A percentile compares a stretch with the other conserved stretches of the same genome.
Evolutionary conservation across 2,888 invertebrate genomes (phyloP).

Genomic region (Panzeria rudis): DNA sequence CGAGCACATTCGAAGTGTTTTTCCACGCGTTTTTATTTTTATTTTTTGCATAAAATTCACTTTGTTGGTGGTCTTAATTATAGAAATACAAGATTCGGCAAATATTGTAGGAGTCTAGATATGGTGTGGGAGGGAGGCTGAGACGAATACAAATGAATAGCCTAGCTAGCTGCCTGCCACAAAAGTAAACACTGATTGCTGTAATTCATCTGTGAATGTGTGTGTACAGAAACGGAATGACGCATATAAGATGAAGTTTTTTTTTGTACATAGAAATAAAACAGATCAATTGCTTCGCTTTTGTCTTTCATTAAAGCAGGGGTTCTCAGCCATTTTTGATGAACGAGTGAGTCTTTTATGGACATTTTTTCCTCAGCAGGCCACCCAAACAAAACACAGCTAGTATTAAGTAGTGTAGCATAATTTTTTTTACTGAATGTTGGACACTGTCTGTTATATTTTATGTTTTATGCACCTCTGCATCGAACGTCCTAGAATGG

Average conservation of each 20-base stretch:
- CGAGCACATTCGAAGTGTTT: neutral
- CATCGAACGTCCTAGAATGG: neutral
- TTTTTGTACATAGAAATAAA: conserved; percentile 14
- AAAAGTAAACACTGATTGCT: conserved; percentile 21
- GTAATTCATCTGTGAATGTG: neutral
- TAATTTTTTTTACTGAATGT: neutral
- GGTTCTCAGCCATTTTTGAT: neutral
- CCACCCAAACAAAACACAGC: neutral
- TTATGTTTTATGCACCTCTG: neutral
- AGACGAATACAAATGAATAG: conserved; percentile 5
- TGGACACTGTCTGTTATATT: neutral
- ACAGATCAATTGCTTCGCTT: conserved; percentile 46
- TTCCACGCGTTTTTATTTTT: neutral
- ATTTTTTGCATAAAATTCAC: conserved; percentile 9
- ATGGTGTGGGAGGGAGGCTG: conserved; percentile 48
- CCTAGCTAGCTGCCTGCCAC: no score
- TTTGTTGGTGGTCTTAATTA: conserved; percentile 64
- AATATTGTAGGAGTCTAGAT: neutral
- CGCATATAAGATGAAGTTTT: neutral
- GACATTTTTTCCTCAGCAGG: neutral
- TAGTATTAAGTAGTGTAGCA: neutral
- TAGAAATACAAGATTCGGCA: conserved; percentile 39
- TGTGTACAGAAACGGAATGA: neutral
- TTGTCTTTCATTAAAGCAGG: neutral
- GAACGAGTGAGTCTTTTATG: neutral